phyloP scores from a whole-genome alignment of 2,888 invertebrate genomes.

The Lasioglossum pauxillum region DNA sequence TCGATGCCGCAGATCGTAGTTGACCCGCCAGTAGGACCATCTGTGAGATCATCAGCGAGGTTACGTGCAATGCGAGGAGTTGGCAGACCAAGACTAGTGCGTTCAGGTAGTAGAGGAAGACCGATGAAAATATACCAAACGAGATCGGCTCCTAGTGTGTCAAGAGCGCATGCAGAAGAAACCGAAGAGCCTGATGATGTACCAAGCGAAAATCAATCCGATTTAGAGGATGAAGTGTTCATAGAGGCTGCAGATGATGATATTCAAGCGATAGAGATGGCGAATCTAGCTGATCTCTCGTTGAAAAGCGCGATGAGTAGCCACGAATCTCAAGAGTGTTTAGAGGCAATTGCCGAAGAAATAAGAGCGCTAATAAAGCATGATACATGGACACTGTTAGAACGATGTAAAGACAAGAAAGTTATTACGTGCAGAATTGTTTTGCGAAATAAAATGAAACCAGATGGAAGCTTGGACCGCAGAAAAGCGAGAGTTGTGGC shows the following conservation, averaged over 20 bases:
- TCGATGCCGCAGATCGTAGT: too few species aligned
- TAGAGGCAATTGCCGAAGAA: not conserved
- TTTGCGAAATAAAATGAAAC: not conserved
- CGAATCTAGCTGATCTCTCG: not conserved
- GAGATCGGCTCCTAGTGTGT: not conserved
- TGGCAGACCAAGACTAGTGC: not conserved
- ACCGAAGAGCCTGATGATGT: not conserved
- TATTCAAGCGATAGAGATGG: not conserved
- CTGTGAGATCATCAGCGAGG: too few species aligned
- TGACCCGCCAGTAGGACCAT: too few species aligned
- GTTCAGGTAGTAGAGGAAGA: not conserved
- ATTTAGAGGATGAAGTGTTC: too few species aligned
- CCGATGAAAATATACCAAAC: not conserved
- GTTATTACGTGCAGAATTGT: not conserved
- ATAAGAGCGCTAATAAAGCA: not conserved
- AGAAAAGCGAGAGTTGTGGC: not conserved
- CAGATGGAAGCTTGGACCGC: not conserved
- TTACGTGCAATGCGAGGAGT: not conserved
- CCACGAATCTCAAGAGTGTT: not conserved
- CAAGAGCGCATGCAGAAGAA: not conserved
- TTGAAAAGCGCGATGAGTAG: not conserved
- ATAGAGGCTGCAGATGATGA: too few species aligned
- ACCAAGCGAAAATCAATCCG: too few species aligned
- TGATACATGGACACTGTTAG: not conserved
- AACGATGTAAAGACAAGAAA: not conserved